Evolutionary conservation across 2,888 invertebrate species (phyloP), one percentile per base, ranked within the genome.

Genomic region (Mimachlamys varia): DNA sequence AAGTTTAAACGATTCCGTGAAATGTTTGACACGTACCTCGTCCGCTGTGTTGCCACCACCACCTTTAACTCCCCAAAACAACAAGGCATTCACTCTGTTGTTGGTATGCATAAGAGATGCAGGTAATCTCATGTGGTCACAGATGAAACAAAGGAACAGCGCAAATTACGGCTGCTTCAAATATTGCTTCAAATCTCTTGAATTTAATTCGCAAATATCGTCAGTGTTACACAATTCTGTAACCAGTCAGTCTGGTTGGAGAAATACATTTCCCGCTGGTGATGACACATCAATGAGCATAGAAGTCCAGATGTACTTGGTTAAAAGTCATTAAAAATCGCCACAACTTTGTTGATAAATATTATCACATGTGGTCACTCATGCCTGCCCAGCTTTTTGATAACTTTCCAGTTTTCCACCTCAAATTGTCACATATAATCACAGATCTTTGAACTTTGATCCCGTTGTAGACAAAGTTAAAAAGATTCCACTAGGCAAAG

Each of bases 91-190:
- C 0, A 76, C 76, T 76, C 76, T 19, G 33, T 33, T 76, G 76
- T 76, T 76, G 76, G 76, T 76, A 76, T 76, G 27, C 76, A 76
- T 76, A 76, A 76, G 76, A 5, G 12, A 27, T 27, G 76, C 27
- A 76, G 76, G 27, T 33, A 76, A 27, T 76, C 76, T 76, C 76
- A 76, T 76, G 76, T 76, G 76, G 76, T 76, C 76, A 33, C 76
- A 27, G 27, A 2, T 53, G 2, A 53, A 53, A 53, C 12, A 4
- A 58, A 58, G 58, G 27, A 33, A 27, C 76, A 27, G 27, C 33
- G 2, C 33, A 22, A 22, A 19, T 22, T 17, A 19, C 19, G 22
- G 58, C 76, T 76, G 76, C n/a, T n/a, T n/a, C 7, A n/a, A 22
- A 44, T 44, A 44, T 44, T 44, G 44, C 7, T 44, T 44, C 44